These are phyloP conservation scores for Drosophila paracracens DNA, from an alignment of 2,888 invertebrate species.

Conservation along the genomic window DNA sequence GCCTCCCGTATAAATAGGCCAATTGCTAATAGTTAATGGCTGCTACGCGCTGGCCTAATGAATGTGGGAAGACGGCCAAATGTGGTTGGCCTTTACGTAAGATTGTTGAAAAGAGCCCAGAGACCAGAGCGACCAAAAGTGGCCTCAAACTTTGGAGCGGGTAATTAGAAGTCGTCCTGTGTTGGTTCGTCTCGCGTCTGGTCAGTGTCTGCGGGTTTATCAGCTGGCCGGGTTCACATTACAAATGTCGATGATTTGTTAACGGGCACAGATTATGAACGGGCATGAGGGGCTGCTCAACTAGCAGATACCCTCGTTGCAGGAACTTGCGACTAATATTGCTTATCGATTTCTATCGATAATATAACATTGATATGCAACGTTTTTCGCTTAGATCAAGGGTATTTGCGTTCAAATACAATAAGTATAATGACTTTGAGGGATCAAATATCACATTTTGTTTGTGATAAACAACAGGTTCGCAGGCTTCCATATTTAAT, in stretches of 20 bases:
- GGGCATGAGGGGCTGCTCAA: not conserved
- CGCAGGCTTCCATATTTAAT: slow-evolving; percentile 5
- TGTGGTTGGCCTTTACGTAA: slow-evolving; percentile 16
- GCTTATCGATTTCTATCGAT: not conserved
- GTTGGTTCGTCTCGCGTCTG: slow-evolving; percentile 36
- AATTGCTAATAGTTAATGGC: slow-evolving; percentile 44
- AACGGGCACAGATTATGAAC: slow-evolving; percentile 25
- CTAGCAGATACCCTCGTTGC: not conserved
- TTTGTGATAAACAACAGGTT: slow-evolving; percentile 58
- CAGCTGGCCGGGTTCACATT: slow-evolving; percentile 59
- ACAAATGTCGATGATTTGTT: slow-evolving; percentile 47
- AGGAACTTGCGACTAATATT: too few relatives aligned
- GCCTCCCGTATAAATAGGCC: slow-evolving; percentile 27
- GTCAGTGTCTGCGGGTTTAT: slow-evolving; percentile 33
- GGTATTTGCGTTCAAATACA: slow-evolving; percentile 37
- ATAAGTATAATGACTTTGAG: slow-evolving; percentile 43
- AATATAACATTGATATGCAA: not conserved
- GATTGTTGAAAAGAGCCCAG: not conserved
- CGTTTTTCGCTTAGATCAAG: not conserved
- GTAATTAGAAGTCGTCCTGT: slow-evolving; percentile 28
- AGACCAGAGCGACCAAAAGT: slow-evolving; percentile 1
- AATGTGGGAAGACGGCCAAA: slow-evolving; percentile 48
- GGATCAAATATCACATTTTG: slow-evolving; percentile 64
- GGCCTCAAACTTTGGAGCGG: slow-evolving; percentile 3
- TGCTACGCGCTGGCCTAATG: slow-evolving; percentile 12